These are phyloP conservation scores for Channallabes apus DNA, from an alignment of 2,797 vertebrate species.

Conservation along the genomic window DNA sequence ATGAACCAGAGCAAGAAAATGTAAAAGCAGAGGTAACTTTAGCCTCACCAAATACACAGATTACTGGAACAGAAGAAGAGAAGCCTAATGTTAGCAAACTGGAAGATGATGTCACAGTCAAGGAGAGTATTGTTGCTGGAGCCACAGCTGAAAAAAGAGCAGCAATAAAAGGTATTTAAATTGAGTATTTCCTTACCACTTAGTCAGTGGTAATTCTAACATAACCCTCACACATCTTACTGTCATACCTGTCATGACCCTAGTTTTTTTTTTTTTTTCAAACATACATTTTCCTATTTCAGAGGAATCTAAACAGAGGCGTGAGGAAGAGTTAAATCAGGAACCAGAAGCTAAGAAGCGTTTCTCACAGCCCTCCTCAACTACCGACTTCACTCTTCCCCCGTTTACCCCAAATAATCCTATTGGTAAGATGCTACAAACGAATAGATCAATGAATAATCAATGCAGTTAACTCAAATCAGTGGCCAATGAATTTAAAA, in stretches of 20 bases:
- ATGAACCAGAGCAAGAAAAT: background rate
- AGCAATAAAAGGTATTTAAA: constrained; percentile 41
- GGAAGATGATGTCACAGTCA: constrained; percentile 6
- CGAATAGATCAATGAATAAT: too few relatives aligned
- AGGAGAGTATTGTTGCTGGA: background rate
- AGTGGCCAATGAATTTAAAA: too few relatives aligned
- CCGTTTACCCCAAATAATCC: constrained; percentile 55
- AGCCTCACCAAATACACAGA: background rate
- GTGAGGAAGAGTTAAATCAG: background rate
- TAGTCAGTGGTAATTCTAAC: background rate
- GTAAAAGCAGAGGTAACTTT: background rate
- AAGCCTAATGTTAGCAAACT: background rate
- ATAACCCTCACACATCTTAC: background rate
- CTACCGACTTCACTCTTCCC: constrained; percentile 54
- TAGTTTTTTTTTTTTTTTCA: background rate
- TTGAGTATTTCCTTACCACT: background rate
- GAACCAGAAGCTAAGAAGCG: constrained; percentile 51
- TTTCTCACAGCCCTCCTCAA: constrained; percentile 29
- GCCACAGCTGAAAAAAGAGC: constrained; percentile 1
- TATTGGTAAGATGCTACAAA: constrained; percentile 51
- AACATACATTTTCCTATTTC: background rate
- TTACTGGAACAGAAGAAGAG: constrained; percentile 12
- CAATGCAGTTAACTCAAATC: too few relatives aligned
- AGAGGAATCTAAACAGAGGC: constrained; percentile 48
- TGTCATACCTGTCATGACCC: background rate